Evolutionary conservation across 2,888 invertebrate species (phyloP).

Genomic region (Ophion slaviceki): DNA sequence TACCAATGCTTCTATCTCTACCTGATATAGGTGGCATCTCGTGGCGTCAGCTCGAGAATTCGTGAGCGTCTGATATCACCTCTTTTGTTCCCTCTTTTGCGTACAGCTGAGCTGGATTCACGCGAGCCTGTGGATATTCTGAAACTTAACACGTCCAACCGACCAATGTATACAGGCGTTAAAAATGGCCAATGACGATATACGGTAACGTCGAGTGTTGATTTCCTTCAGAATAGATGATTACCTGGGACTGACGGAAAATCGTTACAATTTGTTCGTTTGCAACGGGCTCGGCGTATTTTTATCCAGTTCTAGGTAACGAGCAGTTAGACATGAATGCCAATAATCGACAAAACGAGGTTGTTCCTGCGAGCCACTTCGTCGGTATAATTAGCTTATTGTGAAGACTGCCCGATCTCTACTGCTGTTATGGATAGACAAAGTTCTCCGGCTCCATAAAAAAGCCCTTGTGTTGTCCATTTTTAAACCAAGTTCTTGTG

Average conservation of each 20-base stretch:
- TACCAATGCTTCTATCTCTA: slow-evolving; percentile 35
- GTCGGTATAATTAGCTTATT: background rate
- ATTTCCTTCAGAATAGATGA: background rate
- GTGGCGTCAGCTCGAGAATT: slow-evolving; percentile 60
- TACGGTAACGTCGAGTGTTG: slow-evolving; percentile 3
- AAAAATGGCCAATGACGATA: slow-evolving; percentile 25
- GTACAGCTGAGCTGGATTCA: slow-evolving; percentile 30
- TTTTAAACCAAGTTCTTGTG: background rate
- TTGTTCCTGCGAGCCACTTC: background rate
- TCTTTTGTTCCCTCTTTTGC: slow-evolving; percentile 30
- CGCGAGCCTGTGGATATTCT: slow-evolving; percentile 34
- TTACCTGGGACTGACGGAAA: background rate
- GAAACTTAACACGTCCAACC: slow-evolving; percentile 32
- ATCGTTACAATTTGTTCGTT: background rate
- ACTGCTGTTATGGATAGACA: background rate
- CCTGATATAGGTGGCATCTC: slow-evolving; percentile 49
- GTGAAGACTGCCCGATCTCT: background rate
- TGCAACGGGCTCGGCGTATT: background rate
- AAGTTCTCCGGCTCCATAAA: background rate
- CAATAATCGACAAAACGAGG: background rate
- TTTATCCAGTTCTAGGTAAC: background rate
- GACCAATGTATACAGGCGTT: background rate
- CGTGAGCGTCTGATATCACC: slow-evolving; percentile 51
- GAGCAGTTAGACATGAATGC: background rate
- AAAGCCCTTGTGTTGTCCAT: background rate